phyloP scores from a whole-genome alignment of 2,888 invertebrate genomes.

The Diachrysia chrysitis region DNA sequence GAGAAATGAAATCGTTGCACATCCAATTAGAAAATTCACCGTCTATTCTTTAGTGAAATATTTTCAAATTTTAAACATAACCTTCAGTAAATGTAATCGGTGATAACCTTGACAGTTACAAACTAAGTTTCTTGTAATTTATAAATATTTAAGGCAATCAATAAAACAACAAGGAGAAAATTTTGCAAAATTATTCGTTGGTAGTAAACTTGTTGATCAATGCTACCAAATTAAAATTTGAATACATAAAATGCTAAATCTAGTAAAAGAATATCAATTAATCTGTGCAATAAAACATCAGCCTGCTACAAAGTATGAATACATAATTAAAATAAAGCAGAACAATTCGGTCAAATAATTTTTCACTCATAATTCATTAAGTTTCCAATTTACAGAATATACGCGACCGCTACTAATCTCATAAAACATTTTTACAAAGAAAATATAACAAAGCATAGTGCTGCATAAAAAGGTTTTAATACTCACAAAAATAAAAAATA shows the following conservation, averaged over 20 bases:
- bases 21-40: slow-evolving; percentile 50
- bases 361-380: slow-evolving; percentile 6
- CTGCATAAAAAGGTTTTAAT: slow-evolving; percentile 23
- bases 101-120: slow-evolving; percentile 47
- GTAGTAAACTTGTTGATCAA: too few species aligned
- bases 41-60: slow-evolving; percentile 31
- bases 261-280: neutral
- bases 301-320: neutral
- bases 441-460: slow-evolving; percentile 50
- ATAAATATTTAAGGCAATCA: slow-evolving; percentile 26
- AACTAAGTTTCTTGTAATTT: slow-evolving; percentile 32
- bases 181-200: slow-evolving; percentile 20
- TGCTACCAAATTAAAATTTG: too few species aligned
- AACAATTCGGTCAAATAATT: slow-evolving; percentile 3
- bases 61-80: slow-evolving; percentile 15
- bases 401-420: slow-evolving; percentile 30
- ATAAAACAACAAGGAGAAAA: slow-evolving; percentile 34
- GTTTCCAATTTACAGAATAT: slow-evolving; percentile 35
- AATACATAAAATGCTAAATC: neutral
- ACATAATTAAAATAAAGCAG: slow-evolving; percentile 5
- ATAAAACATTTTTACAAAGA: slow-evolving; percentile 39
- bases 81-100: too few species aligned
- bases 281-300: neutral
- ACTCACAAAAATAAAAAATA: slow-evolving; percentile 51
- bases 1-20: slow-evolving; percentile 43